Conservation (phyloP, 2,888 invertebrate species). For the Meiosimyza decipiens region DNA sequence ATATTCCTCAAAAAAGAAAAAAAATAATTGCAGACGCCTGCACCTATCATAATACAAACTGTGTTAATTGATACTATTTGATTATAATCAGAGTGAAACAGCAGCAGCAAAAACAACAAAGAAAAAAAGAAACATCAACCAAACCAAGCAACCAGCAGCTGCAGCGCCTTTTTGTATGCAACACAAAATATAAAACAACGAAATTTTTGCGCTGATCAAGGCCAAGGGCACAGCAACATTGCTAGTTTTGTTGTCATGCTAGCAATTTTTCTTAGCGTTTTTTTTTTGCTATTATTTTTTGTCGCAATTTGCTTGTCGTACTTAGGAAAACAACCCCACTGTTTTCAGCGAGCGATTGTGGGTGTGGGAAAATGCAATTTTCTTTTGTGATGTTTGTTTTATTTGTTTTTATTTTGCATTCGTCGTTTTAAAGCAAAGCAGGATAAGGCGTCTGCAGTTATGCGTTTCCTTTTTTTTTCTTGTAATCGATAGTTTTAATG, state of each 20-base stretch:
- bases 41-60: not conserved
- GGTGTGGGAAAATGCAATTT: not conserved
- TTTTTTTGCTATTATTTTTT: not conserved
- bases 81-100: not conserved
- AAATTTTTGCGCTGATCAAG: not conserved
- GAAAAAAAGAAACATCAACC: not conserved
- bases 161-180: slow-evolving; percentile 1
- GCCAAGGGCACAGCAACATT: not conserved
- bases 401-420: not conserved
- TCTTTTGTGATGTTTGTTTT: not conserved
- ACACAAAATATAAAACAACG: not conserved
- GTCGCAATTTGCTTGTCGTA: too few relatives aligned
- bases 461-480: slow-evolving; percentile 2
- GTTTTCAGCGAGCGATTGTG: not conserved
- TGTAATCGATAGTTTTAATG: too few relatives aligned
- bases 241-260: too few relatives aligned
- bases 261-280: not conserved
- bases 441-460: slow-evolving; percentile 9
- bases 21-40: not conserved
- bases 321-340: too few relatives aligned
- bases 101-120: not conserved
- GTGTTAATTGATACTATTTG: not conserved
- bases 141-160: not conserved
- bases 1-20: not conserved
- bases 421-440: not conserved